Percentiles rank a stretch among this genome's conserved stretches.
Evolutionary conservation across 2,888 invertebrate genomes (phyloP).

Genomic region (Rhingia rostrata): DNA sequence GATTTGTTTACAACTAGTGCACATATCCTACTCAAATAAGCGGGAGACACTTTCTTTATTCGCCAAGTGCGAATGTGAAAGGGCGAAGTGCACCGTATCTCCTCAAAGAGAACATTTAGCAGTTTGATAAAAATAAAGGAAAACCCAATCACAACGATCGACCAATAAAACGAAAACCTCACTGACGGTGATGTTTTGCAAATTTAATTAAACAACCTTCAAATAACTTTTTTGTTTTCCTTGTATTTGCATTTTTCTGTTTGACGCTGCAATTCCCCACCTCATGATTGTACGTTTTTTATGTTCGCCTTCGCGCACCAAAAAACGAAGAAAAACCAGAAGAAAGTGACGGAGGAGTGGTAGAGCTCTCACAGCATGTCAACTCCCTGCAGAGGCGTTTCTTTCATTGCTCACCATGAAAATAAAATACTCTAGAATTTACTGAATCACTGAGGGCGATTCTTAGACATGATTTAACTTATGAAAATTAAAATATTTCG

Average conservation of each 20-base stretch:
- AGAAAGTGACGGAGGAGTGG: conserved; percentile 59
- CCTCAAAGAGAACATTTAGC: conserved; percentile 19
- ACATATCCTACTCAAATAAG: conserved; percentile 10
- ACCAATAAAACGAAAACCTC: conserved; percentile 34
- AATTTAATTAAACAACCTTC: conserved; percentile 72
- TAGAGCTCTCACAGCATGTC: conserved; percentile 42
- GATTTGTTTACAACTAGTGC: conserved; percentile 59
- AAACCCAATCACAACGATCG: conserved; percentile 7
- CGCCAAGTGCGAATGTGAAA: conserved; percentile 17
- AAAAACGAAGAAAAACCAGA: conserved; percentile 36
- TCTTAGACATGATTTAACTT: conserved; percentile 36
- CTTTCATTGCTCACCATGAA: conserved; percentile 31
- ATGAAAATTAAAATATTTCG: conserved; percentile 42
- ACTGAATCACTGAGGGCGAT: conserved; percentile 25
- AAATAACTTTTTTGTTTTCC: conserved; percentile 59
- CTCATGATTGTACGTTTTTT: conserved; percentile 18
- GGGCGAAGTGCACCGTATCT: conserved; percentile 31
- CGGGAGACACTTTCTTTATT: conserved; percentile 8
- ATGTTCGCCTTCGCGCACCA: conserved; percentile 43
- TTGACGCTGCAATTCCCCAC: conserved; percentile 29
- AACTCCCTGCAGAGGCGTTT: conserved; percentile 58
- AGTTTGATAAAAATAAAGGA: conserved; percentile 35
- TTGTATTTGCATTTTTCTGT: conserved; percentile 9
- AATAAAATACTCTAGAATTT: conserved; percentile 43
- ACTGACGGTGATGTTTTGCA: conserved; percentile 23